These are phyloP conservation scores for Dysidea cf. avara DNA, from an alignment of 37 sponge, comb jelly and placozoan genomes.

Conservation along the genomic window DNA sequence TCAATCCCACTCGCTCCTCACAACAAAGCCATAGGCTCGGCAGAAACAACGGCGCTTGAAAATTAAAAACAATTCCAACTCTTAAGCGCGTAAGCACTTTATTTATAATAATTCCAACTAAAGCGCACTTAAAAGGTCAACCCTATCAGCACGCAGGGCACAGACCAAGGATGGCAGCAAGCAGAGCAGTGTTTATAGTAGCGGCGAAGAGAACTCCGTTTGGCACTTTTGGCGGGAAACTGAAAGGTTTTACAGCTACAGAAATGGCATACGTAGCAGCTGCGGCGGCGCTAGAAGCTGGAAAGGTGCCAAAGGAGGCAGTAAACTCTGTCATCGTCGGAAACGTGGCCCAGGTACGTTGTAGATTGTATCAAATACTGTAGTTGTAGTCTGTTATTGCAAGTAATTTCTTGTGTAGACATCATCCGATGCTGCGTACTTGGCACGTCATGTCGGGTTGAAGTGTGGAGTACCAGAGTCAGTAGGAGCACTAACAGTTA, in stretches of 20 bases:
- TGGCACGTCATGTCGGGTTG: conserved; percentile 85
- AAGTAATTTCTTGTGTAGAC: conserved; percentile 39
- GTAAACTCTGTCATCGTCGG: conserved; percentile 88
- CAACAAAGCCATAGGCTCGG: no score
- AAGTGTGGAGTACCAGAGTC: conserved; percentile 72
- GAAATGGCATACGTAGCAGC: conserved; percentile 79
- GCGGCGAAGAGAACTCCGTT: conserved; percentile 98
- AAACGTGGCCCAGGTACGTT: conserved; percentile 84
- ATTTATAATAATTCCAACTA: no score
- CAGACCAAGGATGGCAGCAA: conserved; percentile 17
- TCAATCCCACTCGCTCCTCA: no score
- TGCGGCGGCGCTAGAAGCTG: conserved; percentile 76
- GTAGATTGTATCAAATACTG: neutral
- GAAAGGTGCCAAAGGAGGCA: conserved; percentile 49
- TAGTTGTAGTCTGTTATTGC: neutral
- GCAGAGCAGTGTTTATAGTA: conserved; percentile 84
- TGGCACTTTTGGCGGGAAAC: conserved; percentile 91
- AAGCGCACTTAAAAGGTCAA: no score
- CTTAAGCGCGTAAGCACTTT: no score
- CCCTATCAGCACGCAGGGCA: neutral
- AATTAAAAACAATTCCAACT: no score
- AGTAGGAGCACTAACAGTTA: conserved; percentile 83
- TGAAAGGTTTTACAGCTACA: conserved; percentile 74
- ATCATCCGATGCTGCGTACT: conserved; percentile 74
- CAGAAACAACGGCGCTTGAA: no score